Evolutionary conservation across 1,140 invertebrate genomes (phyloP).

Genomic region (Hylaeus anthracinus): DNA sequence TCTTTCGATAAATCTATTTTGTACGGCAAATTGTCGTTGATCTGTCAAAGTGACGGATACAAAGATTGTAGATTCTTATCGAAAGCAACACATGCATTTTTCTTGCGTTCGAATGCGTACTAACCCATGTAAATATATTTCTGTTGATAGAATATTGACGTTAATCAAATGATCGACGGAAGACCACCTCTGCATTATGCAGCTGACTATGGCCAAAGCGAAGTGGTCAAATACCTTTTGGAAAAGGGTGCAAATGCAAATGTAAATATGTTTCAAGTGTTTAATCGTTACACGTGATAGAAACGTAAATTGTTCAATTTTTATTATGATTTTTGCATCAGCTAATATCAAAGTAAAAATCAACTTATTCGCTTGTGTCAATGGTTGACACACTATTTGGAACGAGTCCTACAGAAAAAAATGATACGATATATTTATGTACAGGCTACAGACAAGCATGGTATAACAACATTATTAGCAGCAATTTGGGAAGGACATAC

Average conservation of each 20-base stretch:
- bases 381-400: no score
- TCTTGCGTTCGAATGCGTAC: background rate
- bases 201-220: constrained; percentile 96
- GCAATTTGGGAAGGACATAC: constrained; percentile 98
- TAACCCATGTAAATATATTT: constrained; percentile 32
- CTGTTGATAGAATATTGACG: constrained; percentile 87
- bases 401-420: background rate
- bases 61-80: background rate
- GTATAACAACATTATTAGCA: constrained; percentile 94
- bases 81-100: background rate
- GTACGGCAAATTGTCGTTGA: background rate
- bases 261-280: constrained; percentile 83
- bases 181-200: constrained; percentile 94
- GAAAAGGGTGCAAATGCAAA: constrained; percentile 95
- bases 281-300: background rate
- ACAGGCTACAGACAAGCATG: constrained; percentile 94
- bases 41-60: background rate
- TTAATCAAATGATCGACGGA: constrained; percentile 93
- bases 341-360: no score
- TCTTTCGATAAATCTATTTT: background rate
- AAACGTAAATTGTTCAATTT: background rate
- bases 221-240: constrained; percentile 94
- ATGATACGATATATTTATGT: constrained; percentile 55
- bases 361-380: no score
- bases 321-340: no score